Base-by-base conservation (phyloP, 1,140 invertebrate species). In the Apis florea region DNA sequence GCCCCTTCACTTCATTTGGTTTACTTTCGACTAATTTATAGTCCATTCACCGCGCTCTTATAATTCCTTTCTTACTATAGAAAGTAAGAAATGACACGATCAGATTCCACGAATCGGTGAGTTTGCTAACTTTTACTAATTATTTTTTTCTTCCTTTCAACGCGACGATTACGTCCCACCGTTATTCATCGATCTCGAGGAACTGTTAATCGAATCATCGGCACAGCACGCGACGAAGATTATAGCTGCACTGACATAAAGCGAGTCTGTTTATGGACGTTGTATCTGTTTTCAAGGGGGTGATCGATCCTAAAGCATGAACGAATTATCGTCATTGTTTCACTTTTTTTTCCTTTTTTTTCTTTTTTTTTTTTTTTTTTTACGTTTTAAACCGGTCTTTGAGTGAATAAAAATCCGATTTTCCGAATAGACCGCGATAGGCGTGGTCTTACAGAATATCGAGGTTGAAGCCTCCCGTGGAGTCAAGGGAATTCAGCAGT, bases 401-500 rank as follows among this genome's bases (percentile, higher is more conserved):
- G n/a, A 24, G 19, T n/a, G 47, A 58, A 26, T 56, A 19, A 40
- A 64, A n/a, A 72, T 79, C 58, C 77, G 84, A 83, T 80, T 78
- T 86, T 80, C 79, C 68, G 68, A 83, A 80, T 73, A 80, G 70
- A 88, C 85, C 83, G 79, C 58, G 66, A 54, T 51, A 70, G 61
- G 58, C 79, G 71, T 68, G 68, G 74, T 72, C 88, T 93, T 93
- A 94, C 76, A 94, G 89, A 88, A 94, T 94, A 84, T 94, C 94
- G 83, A 94, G 92, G 90, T 94, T 95, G 86, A 95, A 95, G 63
- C 93, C 92, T 64, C 94, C 92, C 86, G 94, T 94, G 67, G 93
- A 94, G 83, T 95, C 95, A 67, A 95, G 94, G 8, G 96, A 97
- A 92, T 96, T 97, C 86, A 97, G 95, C 81, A 97, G 91, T 87